Conservation (phyloP, 2,888 invertebrate genomes). For the Camponotus fellah region DNA sequence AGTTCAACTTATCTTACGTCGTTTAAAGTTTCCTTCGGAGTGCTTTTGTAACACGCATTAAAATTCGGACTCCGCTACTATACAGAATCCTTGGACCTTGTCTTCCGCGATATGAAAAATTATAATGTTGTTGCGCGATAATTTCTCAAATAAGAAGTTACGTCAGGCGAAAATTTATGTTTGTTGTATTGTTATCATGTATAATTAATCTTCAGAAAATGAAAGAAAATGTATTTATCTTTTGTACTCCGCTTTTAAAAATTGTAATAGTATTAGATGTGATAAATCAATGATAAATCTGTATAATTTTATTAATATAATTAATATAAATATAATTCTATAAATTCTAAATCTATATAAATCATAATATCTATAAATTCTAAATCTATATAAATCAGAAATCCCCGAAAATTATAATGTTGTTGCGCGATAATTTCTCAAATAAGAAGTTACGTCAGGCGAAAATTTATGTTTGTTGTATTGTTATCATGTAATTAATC, state of each 20-base stretch:
- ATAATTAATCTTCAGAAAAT: neutral
- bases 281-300: neutral
- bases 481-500: neutral
- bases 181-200: neutral
- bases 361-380: neutral
- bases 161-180: neutral
- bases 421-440: neutral
- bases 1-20: constrained; percentile 64
- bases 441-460: neutral
- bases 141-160: neutral
- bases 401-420: constrained; percentile 7
- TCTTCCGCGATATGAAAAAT: neutral
- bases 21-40: constrained; percentile 47
- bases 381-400: neutral
- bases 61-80: constrained; percentile 59
- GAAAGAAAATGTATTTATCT: neutral
- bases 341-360: neutral
- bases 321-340: no score
- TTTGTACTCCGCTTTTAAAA: neutral
- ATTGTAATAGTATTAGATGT: neutral
- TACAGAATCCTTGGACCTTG: constrained; percentile 34
- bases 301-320: neutral
- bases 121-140: constrained; percentile 2
- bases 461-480: neutral
- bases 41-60: constrained; percentile 51